These are phyloP conservation scores for Pycnonotus jocosus DNA, from an alignment of 2,113 vertebrate species.

Conservation along the genomic window DNA sequence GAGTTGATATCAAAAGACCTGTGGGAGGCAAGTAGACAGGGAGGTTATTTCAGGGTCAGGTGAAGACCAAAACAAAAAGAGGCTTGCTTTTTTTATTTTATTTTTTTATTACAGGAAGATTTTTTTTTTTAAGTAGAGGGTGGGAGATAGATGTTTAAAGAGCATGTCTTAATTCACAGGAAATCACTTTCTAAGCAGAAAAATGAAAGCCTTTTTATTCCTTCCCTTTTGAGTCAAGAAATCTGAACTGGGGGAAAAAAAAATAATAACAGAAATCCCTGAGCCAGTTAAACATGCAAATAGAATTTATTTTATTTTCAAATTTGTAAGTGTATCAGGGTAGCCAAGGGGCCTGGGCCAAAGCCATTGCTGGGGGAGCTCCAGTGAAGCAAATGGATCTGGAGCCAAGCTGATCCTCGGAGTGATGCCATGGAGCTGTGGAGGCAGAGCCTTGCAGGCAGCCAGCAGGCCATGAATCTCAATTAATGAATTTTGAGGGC, in stretches of 20 bases:
- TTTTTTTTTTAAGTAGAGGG: constrained; percentile 3
- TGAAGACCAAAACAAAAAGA: constrained; percentile 53
- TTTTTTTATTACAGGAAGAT: constrained; percentile 52
- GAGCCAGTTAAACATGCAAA: constrained; percentile 54
- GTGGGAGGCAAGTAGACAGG: constrained; percentile 30
- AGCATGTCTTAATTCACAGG: constrained; percentile 57
- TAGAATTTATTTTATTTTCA: constrained; percentile 45
- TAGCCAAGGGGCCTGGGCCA: constrained; percentile 49
- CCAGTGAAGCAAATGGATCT: background rate
- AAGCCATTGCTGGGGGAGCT: constrained; percentile 42
- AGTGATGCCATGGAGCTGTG: background rate
- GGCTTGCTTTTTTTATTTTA: background rate
- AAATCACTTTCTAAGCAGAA: constrained; percentile 59
- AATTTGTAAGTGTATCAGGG: constrained; percentile 8
- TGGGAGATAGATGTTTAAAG: constrained; percentile 52
- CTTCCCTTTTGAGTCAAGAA: constrained; percentile 28
- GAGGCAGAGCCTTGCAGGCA: constrained; percentile 6
- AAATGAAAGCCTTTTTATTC: constrained; percentile 13
- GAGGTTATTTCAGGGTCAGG: constrained; percentile 64
- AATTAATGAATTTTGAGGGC: background rate
- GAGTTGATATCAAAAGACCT: constrained; percentile 62
- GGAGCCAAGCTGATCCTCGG: constrained; percentile 49
- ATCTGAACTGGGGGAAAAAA: background rate
- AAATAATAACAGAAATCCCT: background rate
- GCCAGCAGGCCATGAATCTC: background rate